Base-by-base conservation (phyloP, 2,113 vertebrate species). In the Aramus guarauna region DNA sequence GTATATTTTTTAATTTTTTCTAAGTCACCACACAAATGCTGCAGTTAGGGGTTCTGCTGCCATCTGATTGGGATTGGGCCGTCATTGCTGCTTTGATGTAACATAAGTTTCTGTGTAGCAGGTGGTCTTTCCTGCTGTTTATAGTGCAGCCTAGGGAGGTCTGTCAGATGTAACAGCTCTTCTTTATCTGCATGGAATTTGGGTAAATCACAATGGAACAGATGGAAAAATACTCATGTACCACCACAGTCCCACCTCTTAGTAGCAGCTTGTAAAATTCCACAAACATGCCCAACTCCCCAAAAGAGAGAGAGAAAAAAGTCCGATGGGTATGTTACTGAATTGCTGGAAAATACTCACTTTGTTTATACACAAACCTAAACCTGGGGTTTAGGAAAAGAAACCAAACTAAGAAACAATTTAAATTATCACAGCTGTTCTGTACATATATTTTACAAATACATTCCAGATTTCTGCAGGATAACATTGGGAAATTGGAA, bases 81-180 rank as follows among this genome's bases (percentile, higher is more conserved):
- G 32, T 92, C n/a, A 50, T 85, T 72, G 22, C 63, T 63, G 80
- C 97, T 98, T 98, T 98, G 96, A 97, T 97, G 94, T 97, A 98
- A 96, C 90, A 67, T 52, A 95, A 98, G 91, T 95, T 97, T 96
- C 78, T 94, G 64, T 96, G 92, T 96, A 96, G 97, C 98, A 98
- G 97, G 98, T 98, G 98, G 97, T 92, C 96, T 95, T 96, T 96
- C 97, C 94, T 97, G 97, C 97, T 98, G 97, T 98, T 98, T 97
- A 95, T 88, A 90, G 78, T 76, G 91, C 76, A 89, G 95, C 93
- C 83, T 77, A 59, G 95, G 96, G 97, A 97, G 96, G 90, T 94
- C 91, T 96, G 92, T 98, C 96, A 97, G 96, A 98, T 96, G 94
- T 76, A 98, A 94, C 86, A 94, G 67, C 64, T 96, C 93, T 93